Conservation (phyloP, 2,888 invertebrate genomes). For the Cataglyphis cursor region DNA sequence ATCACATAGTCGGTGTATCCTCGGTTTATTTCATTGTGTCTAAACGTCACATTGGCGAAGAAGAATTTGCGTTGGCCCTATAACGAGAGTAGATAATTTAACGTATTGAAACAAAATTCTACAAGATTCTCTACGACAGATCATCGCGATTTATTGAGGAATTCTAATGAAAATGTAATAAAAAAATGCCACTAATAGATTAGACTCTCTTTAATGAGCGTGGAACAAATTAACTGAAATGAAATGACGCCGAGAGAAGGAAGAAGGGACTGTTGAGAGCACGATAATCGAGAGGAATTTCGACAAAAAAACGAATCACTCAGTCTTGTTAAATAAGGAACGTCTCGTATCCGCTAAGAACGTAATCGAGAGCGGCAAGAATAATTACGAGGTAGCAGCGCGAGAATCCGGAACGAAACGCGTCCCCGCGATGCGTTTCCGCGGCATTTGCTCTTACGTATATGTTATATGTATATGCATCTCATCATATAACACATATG, state of each 20-base stretch:
- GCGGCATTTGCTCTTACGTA: slow-evolving; percentile 37
- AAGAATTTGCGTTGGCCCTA: neutral
- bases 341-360: slow-evolving; percentile 7
- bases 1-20: neutral
- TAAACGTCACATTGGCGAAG: neutral
- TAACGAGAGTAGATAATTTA: neutral
- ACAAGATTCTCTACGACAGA: neutral
- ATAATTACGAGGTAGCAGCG: slow-evolving; percentile 45
- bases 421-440: slow-evolving; percentile 48
- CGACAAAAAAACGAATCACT: slow-evolving; percentile 16
- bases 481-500: neutral
- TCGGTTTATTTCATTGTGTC: slow-evolving; percentile 32
- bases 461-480: neutral
- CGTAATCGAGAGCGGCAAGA: slow-evolving; percentile 16
- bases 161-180: neutral
- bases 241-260: neutral
- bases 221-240: neutral
- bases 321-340: slow-evolving; percentile 1
- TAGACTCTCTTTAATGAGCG: neutral
- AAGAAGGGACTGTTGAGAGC: neutral
- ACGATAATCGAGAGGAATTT: neutral
- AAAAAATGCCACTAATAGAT: neutral
- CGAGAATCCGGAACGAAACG: slow-evolving; percentile 50
- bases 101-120: neutral
- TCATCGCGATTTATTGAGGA: neutral